Percentiles rank a stretch among this genome's conserved stretches.
phyloP scores from a whole-genome alignment of 2,113 vertebrate species.

The Setophaga coronata region DNA sequence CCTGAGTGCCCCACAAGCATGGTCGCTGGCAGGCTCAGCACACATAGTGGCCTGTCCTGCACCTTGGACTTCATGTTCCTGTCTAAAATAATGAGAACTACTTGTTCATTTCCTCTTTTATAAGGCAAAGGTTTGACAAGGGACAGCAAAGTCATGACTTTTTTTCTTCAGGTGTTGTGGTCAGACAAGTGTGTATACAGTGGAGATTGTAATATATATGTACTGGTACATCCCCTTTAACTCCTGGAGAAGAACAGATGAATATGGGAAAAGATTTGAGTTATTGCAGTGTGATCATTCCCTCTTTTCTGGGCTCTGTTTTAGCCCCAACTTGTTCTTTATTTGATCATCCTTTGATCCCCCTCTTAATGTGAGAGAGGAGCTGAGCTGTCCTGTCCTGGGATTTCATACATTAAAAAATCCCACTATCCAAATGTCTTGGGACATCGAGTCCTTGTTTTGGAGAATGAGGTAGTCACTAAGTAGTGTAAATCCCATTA shows the following conservation, averaged over 20 bases:
- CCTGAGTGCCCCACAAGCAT: background rate
- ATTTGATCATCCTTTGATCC: background rate
- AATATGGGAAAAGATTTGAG: background rate
- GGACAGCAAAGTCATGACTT: background rate
- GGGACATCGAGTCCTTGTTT: background rate
- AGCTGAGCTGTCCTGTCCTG: background rate
- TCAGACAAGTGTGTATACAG: background rate
- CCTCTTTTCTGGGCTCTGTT: background rate
- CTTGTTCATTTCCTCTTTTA: background rate
- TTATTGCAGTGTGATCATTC: background rate
- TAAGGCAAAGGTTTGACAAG: background rate
- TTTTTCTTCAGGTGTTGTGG: background rate
- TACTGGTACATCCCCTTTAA: background rate
- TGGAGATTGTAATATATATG: background rate
- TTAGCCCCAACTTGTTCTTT: background rate
- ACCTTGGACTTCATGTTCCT: background rate
- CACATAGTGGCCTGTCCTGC: background rate
- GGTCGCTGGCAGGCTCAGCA: background rate
- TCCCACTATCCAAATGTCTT: background rate
- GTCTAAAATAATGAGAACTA: background rate
- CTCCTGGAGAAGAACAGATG: background rate
- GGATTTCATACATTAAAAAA: background rate
- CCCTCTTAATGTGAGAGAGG: background rate
- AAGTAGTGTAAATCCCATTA: background rate
- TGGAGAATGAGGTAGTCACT: background rate